A percentile compares a stretch with the other conserved stretches of the same genome.
Conservation (phyloP, 1,140 invertebrate genomes). For the Drosophila ficusphila region DNA sequence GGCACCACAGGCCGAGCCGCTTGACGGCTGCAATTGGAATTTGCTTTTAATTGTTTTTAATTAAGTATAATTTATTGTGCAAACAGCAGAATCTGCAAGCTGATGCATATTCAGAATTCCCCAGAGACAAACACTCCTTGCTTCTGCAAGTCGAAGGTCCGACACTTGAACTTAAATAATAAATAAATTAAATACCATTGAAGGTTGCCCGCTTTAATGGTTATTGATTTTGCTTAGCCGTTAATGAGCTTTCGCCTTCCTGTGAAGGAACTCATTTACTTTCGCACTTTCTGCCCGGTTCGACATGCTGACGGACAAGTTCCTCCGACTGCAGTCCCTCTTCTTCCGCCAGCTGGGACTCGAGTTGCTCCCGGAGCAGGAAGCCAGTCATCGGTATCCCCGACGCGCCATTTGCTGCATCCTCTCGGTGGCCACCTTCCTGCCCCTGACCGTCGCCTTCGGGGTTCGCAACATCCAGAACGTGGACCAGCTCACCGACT, state of each 20-base stretch:
- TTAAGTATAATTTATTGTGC: conserved; percentile 79
- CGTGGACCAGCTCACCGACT: conserved; percentile 38
- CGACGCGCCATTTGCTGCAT: conserved; percentile 23
- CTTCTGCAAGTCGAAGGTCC: neutral
- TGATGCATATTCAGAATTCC: conserved; percentile 40
- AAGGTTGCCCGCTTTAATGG: conserved; percentile 1
- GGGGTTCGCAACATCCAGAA: conserved; percentile 32
- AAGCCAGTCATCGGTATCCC: neutral
- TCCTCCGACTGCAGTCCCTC: conserved; percentile 35
- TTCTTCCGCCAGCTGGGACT: conserved; percentile 50
- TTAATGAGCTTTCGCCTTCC: conserved; percentile 9
- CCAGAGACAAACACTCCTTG: neutral
- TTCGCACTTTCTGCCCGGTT: neutral
- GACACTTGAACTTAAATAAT: conserved; percentile 14
- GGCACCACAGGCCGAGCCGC: conserved; percentile 38
- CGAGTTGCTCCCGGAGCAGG: conserved; percentile 9
- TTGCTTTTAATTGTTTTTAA: conserved; percentile 82
- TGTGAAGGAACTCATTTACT: conserved; percentile 9
- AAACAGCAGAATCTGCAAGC: conserved; percentile 59
- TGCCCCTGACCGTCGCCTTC: conserved; percentile 44
- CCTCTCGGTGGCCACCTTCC: conserved; percentile 26
- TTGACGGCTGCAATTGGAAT: conserved; percentile 47
- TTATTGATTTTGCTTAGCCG: conserved; percentile 26
- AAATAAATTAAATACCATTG: conserved; percentile 20
- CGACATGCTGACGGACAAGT: conserved; percentile 52